Evolutionary conservation across 2,113 vertebrate species (phyloP).

Genomic region (Amazona vittata): DNA sequence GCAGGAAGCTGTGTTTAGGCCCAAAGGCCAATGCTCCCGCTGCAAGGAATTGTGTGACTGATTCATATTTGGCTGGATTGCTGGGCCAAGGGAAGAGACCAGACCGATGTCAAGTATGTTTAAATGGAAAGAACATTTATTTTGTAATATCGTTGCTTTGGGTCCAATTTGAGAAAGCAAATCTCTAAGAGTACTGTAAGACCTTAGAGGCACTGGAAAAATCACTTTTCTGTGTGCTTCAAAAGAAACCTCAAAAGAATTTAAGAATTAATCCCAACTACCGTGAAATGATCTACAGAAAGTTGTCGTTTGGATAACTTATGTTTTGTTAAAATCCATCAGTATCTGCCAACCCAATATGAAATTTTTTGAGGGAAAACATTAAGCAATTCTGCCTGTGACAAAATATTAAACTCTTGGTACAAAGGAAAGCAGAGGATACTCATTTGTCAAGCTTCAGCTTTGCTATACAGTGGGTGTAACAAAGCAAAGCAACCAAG

Average conservation of each 20-base stretch:
- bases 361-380: conserved; percentile 21
- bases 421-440: neutral
- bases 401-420: conserved; percentile 12
- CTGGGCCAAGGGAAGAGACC: neutral
- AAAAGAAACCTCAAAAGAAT: conserved; percentile 41
- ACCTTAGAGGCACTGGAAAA: conserved; percentile 26
- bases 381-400: conserved; percentile 7
- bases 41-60: neutral
- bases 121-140: conserved; percentile 31
- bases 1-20: neutral
- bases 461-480: neutral
- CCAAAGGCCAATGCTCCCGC: neutral
- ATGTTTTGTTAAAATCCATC: conserved; percentile 29
- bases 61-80: conserved; percentile 19
- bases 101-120: neutral
- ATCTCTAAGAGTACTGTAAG: neutral
- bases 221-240: conserved; percentile 17
- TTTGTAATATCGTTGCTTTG: conserved; percentile 14
- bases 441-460: conserved; percentile 21
- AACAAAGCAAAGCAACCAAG: conserved; percentile 1
- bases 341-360: conserved; percentile 29
- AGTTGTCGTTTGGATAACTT: conserved; percentile 7
- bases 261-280: conserved; percentile 4
- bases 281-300: conserved; percentile 21
- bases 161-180: conserved; percentile 4